Conservation (phyloP, 2,888 invertebrate species). For the Plusia festucae region DNA sequence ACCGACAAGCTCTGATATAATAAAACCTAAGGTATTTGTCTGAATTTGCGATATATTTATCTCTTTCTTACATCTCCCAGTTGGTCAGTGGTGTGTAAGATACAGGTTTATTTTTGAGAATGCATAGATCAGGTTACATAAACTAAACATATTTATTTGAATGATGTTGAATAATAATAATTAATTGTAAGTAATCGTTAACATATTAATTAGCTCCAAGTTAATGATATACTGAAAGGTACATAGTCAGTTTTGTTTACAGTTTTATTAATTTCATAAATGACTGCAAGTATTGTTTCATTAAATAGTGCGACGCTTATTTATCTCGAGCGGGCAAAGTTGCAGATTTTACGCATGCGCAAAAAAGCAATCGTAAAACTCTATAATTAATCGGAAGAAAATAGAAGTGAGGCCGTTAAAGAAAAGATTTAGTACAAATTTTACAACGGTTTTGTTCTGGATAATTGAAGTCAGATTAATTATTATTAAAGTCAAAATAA, state of each 20-base stretch:
- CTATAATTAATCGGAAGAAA: background rate
- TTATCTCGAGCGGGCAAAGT: background rate
- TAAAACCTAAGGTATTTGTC: no score
- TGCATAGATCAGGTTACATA: no score
- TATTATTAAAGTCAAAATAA: no score
- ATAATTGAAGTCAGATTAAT: background rate
- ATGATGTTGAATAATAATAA: no score
- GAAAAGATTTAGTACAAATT: background rate
- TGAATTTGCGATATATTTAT: no score
- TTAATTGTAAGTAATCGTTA: no score
- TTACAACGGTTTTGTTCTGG: background rate
- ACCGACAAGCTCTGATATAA: no score
- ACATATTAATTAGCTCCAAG: background rate
- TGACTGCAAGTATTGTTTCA: background rate
- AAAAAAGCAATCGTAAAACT: background rate
- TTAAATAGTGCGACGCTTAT: background rate
- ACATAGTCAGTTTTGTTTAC: background rate
- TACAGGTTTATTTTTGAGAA: no score
- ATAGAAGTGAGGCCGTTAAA: background rate
- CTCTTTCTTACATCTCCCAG: no score
- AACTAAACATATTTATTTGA: no score
- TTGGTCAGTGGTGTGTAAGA: no score
- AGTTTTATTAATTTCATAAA: background rate
- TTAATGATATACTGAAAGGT: constrained; percentile 1
- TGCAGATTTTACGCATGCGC: background rate